phyloP scores from a whole-genome alignment of 2,113 vertebrate species.

The Glaucidium brasilianum region DNA sequence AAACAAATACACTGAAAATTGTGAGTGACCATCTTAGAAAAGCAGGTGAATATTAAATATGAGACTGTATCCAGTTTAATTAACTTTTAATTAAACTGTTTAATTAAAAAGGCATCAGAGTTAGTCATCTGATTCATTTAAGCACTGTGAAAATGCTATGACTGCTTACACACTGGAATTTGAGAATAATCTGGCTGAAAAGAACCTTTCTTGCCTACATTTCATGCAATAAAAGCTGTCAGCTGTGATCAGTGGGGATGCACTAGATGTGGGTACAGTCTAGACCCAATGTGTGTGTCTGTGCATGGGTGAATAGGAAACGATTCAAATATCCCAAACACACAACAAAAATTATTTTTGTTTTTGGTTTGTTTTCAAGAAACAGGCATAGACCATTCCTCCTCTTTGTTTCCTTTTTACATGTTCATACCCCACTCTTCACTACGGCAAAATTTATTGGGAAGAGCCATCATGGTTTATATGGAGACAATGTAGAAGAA shows the following conservation, averaged over 20 bases:
- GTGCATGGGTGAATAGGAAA: background rate
- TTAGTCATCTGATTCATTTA: background rate
- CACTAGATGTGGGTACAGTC: background rate
- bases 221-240: background rate
- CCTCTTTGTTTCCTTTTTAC: conserved; percentile 83
- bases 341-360: background rate
- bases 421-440: conserved; percentile 80
- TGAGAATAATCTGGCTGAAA: background rate
- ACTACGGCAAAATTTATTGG: conserved; percentile 71
- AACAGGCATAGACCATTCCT: conserved; percentile 80
- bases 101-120: background rate
- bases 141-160: background rate
- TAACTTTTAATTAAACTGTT: background rate
- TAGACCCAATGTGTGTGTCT: background rate
- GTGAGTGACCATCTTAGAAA: background rate
- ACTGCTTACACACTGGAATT: background rate
- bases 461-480: conserved; percentile 80
- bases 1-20: background rate
- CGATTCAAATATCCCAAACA: background rate
- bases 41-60: background rate
- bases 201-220: background rate
- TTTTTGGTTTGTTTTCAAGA: conserved; percentile 48
- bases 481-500: conserved; percentile 88
- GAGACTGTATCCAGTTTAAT: background rate
- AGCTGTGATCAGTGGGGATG: background rate